Base-by-base conservation (phyloP, 2,797 vertebrate species). In the Lepilemur ruficaudatus region DNA sequence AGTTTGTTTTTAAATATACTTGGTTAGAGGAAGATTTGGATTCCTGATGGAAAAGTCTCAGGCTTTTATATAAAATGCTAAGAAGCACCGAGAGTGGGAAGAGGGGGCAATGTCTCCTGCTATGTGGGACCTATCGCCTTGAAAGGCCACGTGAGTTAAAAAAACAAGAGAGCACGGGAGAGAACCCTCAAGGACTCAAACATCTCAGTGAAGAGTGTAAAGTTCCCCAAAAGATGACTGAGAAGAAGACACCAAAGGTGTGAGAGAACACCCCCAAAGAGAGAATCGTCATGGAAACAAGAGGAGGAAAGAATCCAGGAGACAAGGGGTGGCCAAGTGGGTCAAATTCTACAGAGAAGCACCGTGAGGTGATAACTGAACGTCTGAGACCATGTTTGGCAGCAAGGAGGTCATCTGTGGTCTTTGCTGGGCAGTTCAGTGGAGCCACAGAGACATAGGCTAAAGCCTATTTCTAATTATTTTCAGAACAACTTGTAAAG, bases 381-480 rank as follows among this genome's bases (percentile, higher is more conserved):
- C 14, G 2, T n/a, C 1, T 0, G 8, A 0, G 0, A 9, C 22
- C 28, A 4, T 4, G 7, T 32, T 52, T 80, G 14, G 22, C 15
- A 30, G 30, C 9, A 11, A 32, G 50, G n/a, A 43, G 4, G 10
- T 20, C 30, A 4, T 4, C 15, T 43, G 4, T 22, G 18, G 35
- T 41, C 20, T 93, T 65, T 92, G 55, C 14, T 28, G 52, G 4
- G 38, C 38, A 76, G 32, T 30, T 73, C 4, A n/a, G 43, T 9
- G 17, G 5, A 35, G 12, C 3, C 22, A 72, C 32, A 14, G 18
- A 86, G 43, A n/a, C 1, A 61, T 38, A 57, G 38, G 28, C 12
- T 20, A 1, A 63, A 73, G 63, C 0, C 43, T 17, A 59, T 1
- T 43, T 52, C 32, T 61, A 43, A 25, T 7, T 59, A 46, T 41